Base-by-base conservation (phyloP, 2,888 invertebrate species). In the Sarcophaga subvicina region DNA sequence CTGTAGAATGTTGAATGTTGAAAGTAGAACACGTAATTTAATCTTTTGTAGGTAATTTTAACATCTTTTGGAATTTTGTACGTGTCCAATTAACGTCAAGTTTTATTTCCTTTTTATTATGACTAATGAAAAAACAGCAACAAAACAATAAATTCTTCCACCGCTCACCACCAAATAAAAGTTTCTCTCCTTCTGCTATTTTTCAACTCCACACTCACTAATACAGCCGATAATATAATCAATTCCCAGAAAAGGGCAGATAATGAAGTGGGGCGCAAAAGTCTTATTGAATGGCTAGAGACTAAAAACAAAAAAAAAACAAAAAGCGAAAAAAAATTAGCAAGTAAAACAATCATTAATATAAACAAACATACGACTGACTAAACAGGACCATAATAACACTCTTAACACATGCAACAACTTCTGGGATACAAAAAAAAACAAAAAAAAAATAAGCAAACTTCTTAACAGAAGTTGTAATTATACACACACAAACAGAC, bases 51-150 rank as follows among this genome's bases (percentile, higher is more conserved):
- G 70, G 73, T 85, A 85, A 85, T 82, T 85, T 82, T 59, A 70
- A 66, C 62, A 82, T 75, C n/a, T 75, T 60, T 81, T n/a, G 59
- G 37, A 75, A 79, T 71, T 76, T 22, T 12, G 49, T 86, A 83
- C 86, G 86, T 86, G 86, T 17, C 77, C 86, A 83, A 86, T 86
- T 86, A 86, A 83, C 72, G 80, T 83, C 86, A 86, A 86, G 86
- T 86, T 77, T 86, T 80, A 72, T 83, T 83, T 83, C 25, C 72
- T 60, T 67, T 79, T 75, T 63, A 79, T 86, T 82, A 70, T 62
- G 54, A 77, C 63, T 77, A 80, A 80, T 76, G 80, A 85, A 85
- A 85, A 73, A 81, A 62, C 63, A 78, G 64, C 63, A 85, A 78
- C 59, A 78, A 70, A 22, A 1, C 63, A 81, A 78, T 54, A 73